Evolutionary conservation across 2,797 vertebrate genomes (phyloP).

Genomic region (Hylomyscus alleni): DNA sequence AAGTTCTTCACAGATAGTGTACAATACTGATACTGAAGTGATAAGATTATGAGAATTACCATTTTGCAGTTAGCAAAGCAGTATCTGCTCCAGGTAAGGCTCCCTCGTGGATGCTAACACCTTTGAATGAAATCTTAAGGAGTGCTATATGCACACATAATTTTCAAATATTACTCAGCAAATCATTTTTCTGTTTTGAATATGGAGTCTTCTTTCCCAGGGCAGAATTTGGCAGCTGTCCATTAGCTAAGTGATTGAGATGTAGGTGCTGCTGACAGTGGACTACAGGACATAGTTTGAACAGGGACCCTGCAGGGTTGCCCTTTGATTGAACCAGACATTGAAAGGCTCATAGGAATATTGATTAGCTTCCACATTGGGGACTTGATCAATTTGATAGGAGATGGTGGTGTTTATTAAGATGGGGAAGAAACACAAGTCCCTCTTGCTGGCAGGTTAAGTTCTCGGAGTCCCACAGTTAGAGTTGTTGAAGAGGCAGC

Average conservation of each 20-base stretch:
- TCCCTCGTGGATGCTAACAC: neutral
- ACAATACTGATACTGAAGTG: neutral
- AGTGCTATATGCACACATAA: neutral
- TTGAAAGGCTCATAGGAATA: neutral
- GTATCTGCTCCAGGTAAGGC: neutral
- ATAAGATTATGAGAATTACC: neutral
- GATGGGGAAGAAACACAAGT: neutral
- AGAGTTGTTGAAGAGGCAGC: neutral
- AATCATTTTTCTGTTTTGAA: neutral
- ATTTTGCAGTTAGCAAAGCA: neutral
- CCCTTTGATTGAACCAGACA: neutral
- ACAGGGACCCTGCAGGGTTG: neutral
- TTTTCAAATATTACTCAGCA: neutral
- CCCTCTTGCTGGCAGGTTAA: neutral
- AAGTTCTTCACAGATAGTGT: neutral
- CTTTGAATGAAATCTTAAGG: neutral
- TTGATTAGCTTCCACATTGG: neutral
- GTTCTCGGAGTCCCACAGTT: fast-evolving
- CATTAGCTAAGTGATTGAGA: neutral
- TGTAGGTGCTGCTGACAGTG: no score
- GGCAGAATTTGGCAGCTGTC: neutral
- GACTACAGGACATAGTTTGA: neutral
- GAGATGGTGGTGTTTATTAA: neutral
- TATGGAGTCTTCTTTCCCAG: neutral
- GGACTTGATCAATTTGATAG: neutral